Conservation (phyloP, 2,888 invertebrate species). For the Meganola albula region DNA sequence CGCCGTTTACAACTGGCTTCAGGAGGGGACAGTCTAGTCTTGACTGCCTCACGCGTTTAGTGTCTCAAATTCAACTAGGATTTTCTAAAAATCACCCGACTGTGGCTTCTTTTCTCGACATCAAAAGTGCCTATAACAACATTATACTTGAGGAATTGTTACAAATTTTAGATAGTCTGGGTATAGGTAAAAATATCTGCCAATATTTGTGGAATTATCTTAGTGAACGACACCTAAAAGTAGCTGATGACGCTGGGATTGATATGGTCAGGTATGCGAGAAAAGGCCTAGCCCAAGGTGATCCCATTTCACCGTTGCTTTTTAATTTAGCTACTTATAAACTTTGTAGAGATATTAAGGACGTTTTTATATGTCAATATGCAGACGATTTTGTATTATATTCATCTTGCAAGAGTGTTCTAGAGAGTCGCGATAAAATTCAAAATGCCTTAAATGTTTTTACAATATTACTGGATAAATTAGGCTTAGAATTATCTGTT, state of each 20-base stretch:
- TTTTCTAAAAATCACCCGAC: slow-evolving; percentile 1
- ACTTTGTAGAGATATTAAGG: background rate
- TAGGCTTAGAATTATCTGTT: background rate
- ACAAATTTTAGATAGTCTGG: no score
- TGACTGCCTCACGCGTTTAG: background rate
- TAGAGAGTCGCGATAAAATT: background rate
- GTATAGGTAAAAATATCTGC: no score
- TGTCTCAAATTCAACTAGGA: background rate
- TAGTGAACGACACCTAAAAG: no score
- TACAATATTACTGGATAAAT: background rate
- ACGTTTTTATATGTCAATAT: background rate
- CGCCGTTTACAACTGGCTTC: slow-evolving; percentile 1
- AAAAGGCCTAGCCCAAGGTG: background rate
- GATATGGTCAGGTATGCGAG: background rate
- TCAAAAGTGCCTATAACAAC: slow-evolving; percentile 1
- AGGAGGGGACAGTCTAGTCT: slow-evolving; percentile 4
- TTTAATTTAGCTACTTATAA: background rate
- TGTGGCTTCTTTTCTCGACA: slow-evolving; percentile 1
- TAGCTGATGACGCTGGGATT: no score
- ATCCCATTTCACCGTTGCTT: background rate
- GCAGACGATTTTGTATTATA: slow-evolving; percentile 2
- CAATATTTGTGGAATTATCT: no score
- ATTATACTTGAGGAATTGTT: no score
- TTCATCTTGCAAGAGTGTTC: background rate
- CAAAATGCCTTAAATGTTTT: background rate